phyloP scores from a whole-genome alignment of 1,140 invertebrate species.

The Arion vulgaris region DNA sequence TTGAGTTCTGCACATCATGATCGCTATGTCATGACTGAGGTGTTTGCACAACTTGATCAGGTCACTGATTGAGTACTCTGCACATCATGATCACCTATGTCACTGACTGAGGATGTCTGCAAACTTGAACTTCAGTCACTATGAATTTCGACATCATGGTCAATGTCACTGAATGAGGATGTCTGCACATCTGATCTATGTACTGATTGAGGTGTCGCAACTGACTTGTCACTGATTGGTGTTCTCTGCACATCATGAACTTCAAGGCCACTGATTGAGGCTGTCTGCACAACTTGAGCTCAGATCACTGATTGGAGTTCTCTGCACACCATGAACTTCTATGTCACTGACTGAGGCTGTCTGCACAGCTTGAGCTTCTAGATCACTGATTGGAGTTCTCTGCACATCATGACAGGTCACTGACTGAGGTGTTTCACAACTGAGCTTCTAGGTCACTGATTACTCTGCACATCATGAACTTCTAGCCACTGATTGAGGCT shows the following conservation, averaged over 20 bases:
- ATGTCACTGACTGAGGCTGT: not conserved
- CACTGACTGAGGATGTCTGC: not conserved
- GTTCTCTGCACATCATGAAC: not conserved
- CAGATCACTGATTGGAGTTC: not conserved
- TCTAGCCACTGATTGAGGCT: not conserved
- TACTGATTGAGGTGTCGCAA: too few species aligned
- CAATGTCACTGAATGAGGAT: not conserved
- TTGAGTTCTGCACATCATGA: not conserved
- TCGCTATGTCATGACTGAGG: too few species aligned
- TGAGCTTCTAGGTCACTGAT: not conserved
- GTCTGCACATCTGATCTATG: too few species aligned
- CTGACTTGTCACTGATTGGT: too few species aligned
- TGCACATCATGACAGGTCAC: too few species aligned
- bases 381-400: too few species aligned
- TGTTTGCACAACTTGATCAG: too few species aligned
- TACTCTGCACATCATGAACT: not conserved
- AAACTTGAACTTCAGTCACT: not conserved
- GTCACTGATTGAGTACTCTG: not conserved
- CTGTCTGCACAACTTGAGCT: not conserved
- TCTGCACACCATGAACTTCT: not conserved
- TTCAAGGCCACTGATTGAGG: not conserved
- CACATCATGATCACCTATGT: not conserved
- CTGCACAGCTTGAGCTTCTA: too few species aligned
- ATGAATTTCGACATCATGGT: not conserved
- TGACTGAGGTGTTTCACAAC: too few species aligned